Evolutionary conservation across 2,113 vertebrate genomes (phyloP).

Genomic region (Carassius carassius): DNA sequence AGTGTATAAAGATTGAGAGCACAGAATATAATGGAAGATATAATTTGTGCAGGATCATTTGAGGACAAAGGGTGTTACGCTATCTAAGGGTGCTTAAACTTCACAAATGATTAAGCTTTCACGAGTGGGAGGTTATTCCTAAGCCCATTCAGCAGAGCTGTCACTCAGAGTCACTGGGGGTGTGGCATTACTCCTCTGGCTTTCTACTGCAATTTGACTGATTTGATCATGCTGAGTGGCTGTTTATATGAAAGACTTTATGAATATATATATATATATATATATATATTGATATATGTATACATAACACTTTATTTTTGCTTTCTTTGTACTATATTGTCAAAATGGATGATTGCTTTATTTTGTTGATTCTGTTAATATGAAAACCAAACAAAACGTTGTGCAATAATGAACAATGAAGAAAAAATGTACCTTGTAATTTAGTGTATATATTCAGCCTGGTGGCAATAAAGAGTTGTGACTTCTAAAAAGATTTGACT

Average conservation of each 20-base stretch:
- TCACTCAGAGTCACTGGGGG: conserved; percentile 15
- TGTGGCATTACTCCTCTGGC: conserved; percentile 31
- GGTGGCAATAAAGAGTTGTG: conserved; percentile 57
- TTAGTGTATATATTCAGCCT: conserved; percentile 60
- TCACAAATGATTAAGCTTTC: neutral
- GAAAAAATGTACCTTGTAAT: conserved; percentile 50
- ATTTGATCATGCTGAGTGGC: conserved; percentile 12
- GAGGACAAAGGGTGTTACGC: neutral
- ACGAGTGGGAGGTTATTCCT: neutral
- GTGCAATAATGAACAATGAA: conserved; percentile 61
- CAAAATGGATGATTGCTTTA: conserved; percentile 55
- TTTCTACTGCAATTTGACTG: conserved; percentile 27
- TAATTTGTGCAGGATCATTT: conserved; percentile 9
- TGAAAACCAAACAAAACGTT: conserved; percentile 59
- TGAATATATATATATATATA: conserved; percentile 51
- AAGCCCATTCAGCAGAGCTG: conserved; percentile 22
- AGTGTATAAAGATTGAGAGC: neutral
- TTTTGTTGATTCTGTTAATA: conserved; percentile 60
- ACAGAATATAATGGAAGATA: neutral
- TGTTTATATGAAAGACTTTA: conserved; percentile 51
- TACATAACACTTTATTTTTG: conserved; percentile 59
- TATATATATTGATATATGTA: conserved; percentile 51
- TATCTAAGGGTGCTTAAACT: conserved; percentile 19
- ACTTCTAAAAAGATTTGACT: conserved; percentile 47
- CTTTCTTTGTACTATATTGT: conserved; percentile 61